Base-by-base conservation (phyloP, 2,888 invertebrate species). In the Gasteruption jaculator region DNA sequence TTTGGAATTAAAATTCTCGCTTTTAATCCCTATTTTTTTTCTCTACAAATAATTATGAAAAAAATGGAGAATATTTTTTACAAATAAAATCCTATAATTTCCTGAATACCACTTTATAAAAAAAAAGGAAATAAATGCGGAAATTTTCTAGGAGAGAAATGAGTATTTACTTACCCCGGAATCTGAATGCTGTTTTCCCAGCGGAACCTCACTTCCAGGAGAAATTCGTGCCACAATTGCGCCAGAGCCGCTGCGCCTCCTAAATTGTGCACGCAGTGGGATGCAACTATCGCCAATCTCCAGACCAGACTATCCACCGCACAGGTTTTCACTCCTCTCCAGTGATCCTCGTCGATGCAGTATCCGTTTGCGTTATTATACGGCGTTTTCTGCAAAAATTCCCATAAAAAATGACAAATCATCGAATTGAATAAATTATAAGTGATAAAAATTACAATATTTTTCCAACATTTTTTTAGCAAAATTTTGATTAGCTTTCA, bases 171-270 rank as follows among this genome's bases (percentile, higher is more conserved):
- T 86, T 72, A 92, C 92, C 92, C 92, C 15, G 89, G 86, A 52
- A 94, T 80, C 24, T 75, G 63, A 46, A 85, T 77, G 38, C 79
- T 79, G 57, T 83, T 83, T 58, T 96, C 94, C 88, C 93, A 93
- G 19, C 93, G 76, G 61, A 86, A 87, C 48, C 94, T 80, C 66
- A 97, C 79, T 68, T 94, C 92, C 56, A 91, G 83, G 1, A 87
- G 81, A 63, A 97, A 89, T 66, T 94, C 93, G 58, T 90, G 87
- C 96, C 96, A 97, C 10, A 96, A 68, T 62, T 95, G 92, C 1
- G 91, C 89, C 39, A 93, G 76, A 35, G 86, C 84, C 32, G 72
- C 71, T 0, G 83, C 76, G 4, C 90, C 83, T 1, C 90, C 90
- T 14, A 87, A 81, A 25, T 83, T 84, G 49, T 85, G 81, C 37